These are phyloP conservation scores for Cryptotis parvus DNA, from an alignment of 2,113 vertebrate genomes.

Conservation along the genomic window DNA sequence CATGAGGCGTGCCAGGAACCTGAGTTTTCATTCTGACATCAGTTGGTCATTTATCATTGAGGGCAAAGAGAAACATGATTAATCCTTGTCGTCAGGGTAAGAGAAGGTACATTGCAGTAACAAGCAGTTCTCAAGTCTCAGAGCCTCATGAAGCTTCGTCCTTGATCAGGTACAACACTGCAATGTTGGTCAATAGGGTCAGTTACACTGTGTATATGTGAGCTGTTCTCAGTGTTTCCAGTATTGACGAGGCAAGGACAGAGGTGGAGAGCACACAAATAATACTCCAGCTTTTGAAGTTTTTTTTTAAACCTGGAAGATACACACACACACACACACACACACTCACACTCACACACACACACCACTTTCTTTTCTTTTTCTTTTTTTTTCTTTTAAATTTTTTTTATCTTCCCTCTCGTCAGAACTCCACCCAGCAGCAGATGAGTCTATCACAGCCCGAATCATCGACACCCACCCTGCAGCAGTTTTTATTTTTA, in stretches of 20 bases:
- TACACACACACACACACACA: not conserved
- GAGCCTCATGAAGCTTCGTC: not conserved
- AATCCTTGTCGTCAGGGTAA: not conserved
- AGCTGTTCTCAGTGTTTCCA: not conserved
- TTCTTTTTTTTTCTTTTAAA: no score
- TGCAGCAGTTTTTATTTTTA: no score
- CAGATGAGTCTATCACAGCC: no score
- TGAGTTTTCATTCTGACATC: not conserved
- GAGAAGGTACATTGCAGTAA: not conserved
- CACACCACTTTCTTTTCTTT: no score
- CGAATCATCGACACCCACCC: no score
- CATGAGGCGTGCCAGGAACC: not conserved
- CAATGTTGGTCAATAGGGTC: not conserved
- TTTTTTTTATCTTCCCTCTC: no score
- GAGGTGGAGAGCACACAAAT: not conserved
- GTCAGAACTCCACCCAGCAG: no score
- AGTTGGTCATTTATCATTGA: not conserved
- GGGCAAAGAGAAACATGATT: not conserved
- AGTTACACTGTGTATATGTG: not conserved
- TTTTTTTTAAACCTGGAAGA: not conserved
- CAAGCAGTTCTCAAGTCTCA: not conserved
- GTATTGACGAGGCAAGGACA: not conserved
- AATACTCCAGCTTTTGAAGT: no score
- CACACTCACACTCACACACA: not conserved
- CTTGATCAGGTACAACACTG: not conserved